Percentiles rank a stretch among this genome's conserved stretches.
Evolutionary conservation across 1,140 invertebrate genomes (phyloP).

Genomic region (Euschistus heros): DNA sequence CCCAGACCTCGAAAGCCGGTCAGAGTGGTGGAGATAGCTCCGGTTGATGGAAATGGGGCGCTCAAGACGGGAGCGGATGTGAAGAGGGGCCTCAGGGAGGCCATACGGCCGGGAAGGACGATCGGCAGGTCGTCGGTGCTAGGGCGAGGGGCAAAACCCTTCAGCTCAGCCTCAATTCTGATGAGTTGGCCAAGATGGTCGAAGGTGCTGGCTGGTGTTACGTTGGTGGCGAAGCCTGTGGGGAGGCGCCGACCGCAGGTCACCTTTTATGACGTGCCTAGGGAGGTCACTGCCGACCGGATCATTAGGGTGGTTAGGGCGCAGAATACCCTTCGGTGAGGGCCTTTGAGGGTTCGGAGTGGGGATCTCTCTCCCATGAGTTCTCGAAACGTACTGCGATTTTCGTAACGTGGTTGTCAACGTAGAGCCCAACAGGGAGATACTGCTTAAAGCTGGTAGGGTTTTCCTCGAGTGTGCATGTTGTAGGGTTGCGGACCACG

Average conservation of each 20-base stretch:
- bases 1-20: too few relatives aligned
- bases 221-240: background rate
- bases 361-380: background rate
- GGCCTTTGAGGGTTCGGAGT: background rate
- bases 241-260: background rate
- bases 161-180: background rate
- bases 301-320: background rate
- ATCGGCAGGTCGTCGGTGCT: background rate
- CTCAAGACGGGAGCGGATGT: too few relatives aligned
- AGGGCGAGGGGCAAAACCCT: background rate
- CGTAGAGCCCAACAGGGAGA: background rate
- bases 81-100: background rate
- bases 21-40: too few relatives aligned
- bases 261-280: too few relatives aligned
- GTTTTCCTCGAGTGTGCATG: background rate
- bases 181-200: background rate
- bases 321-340: background rate
- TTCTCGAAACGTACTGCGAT: background rate
- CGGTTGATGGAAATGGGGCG: too few relatives aligned
- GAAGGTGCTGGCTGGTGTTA: background rate
- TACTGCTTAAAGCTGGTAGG: background rate
- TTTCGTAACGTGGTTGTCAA: background rate
- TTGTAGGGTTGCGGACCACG: background rate
- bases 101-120: background rate
- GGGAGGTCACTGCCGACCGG: background rate